These are phyloP conservation scores for Pantelozetes paolii DNA, from an alignment of 2,888 invertebrate genomes.

Conservation along the genomic window DNA sequence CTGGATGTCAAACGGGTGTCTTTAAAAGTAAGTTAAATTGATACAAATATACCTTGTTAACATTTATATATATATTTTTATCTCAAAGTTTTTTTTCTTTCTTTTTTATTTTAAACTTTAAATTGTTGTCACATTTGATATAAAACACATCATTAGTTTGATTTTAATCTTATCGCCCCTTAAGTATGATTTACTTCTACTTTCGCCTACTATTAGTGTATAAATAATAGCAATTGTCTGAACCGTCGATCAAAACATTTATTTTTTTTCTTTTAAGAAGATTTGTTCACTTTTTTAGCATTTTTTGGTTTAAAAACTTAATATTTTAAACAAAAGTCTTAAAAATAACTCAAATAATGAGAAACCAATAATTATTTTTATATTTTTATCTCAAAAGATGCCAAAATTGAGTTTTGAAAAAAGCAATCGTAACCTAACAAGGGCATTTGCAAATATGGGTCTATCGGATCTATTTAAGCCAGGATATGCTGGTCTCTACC, in stretches of 20 bases:
- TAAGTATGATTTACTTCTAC: neutral
- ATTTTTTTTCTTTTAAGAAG: slow-evolving; percentile 3
- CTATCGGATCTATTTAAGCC: slow-evolving; percentile 47
- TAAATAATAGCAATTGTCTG: neutral
- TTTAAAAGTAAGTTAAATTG: slow-evolving; percentile 45
- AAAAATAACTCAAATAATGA: too few relatives aligned
- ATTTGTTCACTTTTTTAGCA: neutral
- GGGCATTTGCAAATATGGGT: slow-evolving; percentile 46
- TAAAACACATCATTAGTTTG: neutral
- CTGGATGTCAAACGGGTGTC: slow-evolving; percentile 47
- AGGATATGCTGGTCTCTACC: slow-evolving; percentile 47
- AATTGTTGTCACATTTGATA: neutral
- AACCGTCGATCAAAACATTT: neutral
- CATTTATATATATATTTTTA: too few relatives aligned
- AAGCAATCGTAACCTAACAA: slow-evolving; percentile 45
- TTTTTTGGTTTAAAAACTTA: neutral
- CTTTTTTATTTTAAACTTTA: neutral
- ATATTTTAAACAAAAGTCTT: too few relatives aligned
- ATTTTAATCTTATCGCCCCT: neutral
- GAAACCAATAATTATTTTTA: too few relatives aligned
- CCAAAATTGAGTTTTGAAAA: slow-evolving; percentile 45
- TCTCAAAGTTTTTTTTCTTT: too few relatives aligned
- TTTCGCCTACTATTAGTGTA: neutral
- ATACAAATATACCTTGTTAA: too few relatives aligned
- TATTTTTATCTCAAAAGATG: slow-evolving; percentile 42